phyloP scores from a whole-genome alignment of 2,888 invertebrate species.

The Spatulosminthurus flaviceps region DNA sequence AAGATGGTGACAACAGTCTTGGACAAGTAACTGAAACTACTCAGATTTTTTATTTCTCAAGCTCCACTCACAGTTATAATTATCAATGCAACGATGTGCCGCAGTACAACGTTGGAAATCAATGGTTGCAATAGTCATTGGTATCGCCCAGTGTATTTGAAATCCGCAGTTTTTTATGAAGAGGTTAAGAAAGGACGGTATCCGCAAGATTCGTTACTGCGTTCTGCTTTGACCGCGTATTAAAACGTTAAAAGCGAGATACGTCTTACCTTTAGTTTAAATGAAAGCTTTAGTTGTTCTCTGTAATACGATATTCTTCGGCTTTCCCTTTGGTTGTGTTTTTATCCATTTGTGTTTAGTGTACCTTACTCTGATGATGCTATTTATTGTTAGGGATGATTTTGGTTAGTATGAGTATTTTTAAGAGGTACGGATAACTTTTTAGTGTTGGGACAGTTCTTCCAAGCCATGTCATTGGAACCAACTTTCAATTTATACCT shows the following conservation, averaged over 20 bases:
- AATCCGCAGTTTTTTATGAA: no score
- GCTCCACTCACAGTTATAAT: not conserved
- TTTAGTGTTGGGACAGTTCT: not conserved
- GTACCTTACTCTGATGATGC: no score
- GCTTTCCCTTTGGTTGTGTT: no score
- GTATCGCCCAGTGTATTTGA: not conserved
- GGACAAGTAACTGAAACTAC: not conserved
- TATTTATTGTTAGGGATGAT: not conserved
- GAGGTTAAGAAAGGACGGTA: no score
- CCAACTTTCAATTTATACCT: not conserved
- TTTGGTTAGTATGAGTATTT: not conserved
- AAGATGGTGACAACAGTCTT: not conserved
- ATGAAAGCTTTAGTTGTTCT: no score
- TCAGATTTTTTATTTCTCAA: not conserved
- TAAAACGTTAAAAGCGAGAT: no score
- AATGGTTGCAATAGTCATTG: not conserved
- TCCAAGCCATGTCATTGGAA: not conserved
- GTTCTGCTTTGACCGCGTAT: no score
- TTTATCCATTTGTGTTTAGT: no score
- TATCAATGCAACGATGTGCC: not conserved
- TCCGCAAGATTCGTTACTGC: no score
- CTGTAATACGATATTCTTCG: no score
- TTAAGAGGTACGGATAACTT: not conserved
- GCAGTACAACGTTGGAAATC: not conserved
- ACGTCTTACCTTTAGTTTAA: no score